A percentile compares a stretch with the other conserved stretches of the same genome.
These are phyloP conservation scores for Salvelinus fontinalis DNA, from an alignment of 2,113 vertebrate genomes.

Conservation along the genomic window DNA sequence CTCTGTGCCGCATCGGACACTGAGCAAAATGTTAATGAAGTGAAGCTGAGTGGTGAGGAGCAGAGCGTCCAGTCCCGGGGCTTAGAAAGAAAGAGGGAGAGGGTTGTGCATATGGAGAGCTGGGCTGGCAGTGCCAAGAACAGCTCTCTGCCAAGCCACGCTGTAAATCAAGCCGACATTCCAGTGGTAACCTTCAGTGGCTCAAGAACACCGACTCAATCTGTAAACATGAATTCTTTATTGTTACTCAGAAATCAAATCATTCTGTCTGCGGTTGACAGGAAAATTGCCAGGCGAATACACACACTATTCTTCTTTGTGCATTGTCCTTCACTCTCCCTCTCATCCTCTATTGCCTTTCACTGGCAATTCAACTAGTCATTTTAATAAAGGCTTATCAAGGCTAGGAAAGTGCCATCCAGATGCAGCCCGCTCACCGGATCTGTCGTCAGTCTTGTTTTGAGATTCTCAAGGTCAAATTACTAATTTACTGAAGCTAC, in stretches of 20 bases:
- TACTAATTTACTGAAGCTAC: slow-evolving; percentile 11
- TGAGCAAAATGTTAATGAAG: slow-evolving; percentile 58
- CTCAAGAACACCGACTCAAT: slow-evolving; percentile 62
- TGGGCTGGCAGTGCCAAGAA: neutral
- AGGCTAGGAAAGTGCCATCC: no score
- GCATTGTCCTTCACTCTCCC: neutral
- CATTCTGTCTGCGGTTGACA: slow-evolving; percentile 54
- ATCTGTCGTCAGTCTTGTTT: no score
- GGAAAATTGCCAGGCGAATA: slow-evolving; percentile 56
- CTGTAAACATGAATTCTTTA: slow-evolving; percentile 61
- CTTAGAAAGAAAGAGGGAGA: neutral
- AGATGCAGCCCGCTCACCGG: no score
- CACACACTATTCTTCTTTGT: slow-evolving; percentile 8
- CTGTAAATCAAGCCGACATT: slow-evolving; percentile 52
- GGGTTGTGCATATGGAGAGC: slow-evolving; percentile 14
- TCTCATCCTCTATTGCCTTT: slow-evolving; percentile 13
- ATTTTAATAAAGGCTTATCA: neutral
- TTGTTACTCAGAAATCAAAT: slow-evolving; percentile 62
- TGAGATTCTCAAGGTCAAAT: slow-evolving; percentile 2
- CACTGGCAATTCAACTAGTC: neutral
- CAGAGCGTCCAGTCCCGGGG: neutral
- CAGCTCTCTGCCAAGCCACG: neutral
- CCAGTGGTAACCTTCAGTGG: slow-evolving; percentile 56
- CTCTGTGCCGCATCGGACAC: slow-evolving; percentile 28
- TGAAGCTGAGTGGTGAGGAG: slow-evolving; percentile 13